phyloP scores from a whole-genome alignment of 2,888 invertebrate genomes.

The Aphodius granarius region DNA sequence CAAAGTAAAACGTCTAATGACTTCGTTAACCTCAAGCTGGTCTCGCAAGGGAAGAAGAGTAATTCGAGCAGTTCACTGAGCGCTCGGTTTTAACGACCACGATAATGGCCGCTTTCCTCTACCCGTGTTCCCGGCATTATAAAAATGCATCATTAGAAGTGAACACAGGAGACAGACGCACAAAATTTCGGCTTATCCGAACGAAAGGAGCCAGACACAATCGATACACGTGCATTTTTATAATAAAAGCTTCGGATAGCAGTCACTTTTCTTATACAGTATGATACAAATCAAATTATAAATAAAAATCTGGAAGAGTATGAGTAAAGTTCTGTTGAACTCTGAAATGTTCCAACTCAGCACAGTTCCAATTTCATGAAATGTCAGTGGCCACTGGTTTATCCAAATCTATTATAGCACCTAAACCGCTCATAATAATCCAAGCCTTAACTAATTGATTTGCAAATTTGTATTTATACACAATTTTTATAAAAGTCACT shows the following conservation, averaged over 20 bases:
- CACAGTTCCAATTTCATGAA: no score
- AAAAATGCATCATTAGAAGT: slow-evolving; percentile 16
- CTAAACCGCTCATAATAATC: no score
- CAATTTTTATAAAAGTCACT: no score
- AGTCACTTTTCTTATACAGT: no score
- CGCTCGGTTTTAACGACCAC: slow-evolving; percentile 27
- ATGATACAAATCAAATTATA: no score
- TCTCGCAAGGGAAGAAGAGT: slow-evolving; percentile 3
- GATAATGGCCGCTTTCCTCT: slow-evolving; percentile 21
- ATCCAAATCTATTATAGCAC: no score
- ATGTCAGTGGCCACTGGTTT: no score
- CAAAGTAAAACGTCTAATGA: slow-evolving; percentile 34
- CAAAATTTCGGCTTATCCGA: background rate
- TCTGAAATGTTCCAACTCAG: no score
- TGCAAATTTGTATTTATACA: no score
- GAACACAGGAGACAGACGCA: background rate
- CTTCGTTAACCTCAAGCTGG: slow-evolving; percentile 32
- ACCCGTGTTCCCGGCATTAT: slow-evolving; percentile 5
- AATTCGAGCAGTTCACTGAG: slow-evolving; percentile 22
- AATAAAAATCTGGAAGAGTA: no score
- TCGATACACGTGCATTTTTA: background rate
- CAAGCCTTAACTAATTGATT: no score
- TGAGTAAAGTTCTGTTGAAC: no score
- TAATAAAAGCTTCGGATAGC: background rate
- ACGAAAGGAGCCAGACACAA: background rate